These are phyloP conservation scores for Lithophane semibrunnea DNA, from an alignment of 2,888 invertebrate genomes.

Conservation along the genomic window DNA sequence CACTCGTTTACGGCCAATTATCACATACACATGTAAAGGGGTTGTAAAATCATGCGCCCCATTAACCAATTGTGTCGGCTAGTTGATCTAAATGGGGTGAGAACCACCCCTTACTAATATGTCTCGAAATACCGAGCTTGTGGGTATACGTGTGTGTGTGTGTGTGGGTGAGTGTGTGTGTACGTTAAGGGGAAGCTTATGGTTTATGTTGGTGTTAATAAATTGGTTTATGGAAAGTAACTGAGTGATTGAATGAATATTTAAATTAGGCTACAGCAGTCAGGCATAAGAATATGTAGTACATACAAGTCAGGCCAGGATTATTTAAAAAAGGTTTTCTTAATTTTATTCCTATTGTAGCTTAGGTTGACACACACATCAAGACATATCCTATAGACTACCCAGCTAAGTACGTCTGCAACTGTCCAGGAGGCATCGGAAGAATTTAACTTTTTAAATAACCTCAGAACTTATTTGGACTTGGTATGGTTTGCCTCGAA, in stretches of 20 bases:
- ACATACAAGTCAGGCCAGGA: not conserved
- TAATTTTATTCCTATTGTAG: not conserved
- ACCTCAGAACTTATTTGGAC: not conserved
- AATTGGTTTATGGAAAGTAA: not conserved
- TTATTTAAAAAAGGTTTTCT: not conserved
- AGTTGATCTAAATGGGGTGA: conserved; percentile 63
- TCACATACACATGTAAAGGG: conserved; percentile 55
- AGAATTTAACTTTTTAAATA: not conserved
- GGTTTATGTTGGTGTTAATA: not conserved
- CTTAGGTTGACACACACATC: no score
- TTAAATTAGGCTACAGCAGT: not conserved
- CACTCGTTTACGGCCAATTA: conserved; percentile 41
- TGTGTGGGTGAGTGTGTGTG: conserved; percentile 48
- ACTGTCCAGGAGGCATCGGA: not conserved
- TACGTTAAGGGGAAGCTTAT: conserved; percentile 54
- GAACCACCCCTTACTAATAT: conserved; percentile 57
- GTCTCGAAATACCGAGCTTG: conserved; percentile 47
- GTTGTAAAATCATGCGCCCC: conserved; percentile 57
- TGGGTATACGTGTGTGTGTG: conserved; percentile 15
- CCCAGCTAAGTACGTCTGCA: no score
- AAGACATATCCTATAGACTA: no score
- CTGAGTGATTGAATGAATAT: not conserved
- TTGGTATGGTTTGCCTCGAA: not conserved
- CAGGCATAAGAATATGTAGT: not conserved
- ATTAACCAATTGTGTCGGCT: conserved; percentile 66